Conservation (phyloP, 2,888 invertebrate species). For the Cordilura impudica region DNA sequence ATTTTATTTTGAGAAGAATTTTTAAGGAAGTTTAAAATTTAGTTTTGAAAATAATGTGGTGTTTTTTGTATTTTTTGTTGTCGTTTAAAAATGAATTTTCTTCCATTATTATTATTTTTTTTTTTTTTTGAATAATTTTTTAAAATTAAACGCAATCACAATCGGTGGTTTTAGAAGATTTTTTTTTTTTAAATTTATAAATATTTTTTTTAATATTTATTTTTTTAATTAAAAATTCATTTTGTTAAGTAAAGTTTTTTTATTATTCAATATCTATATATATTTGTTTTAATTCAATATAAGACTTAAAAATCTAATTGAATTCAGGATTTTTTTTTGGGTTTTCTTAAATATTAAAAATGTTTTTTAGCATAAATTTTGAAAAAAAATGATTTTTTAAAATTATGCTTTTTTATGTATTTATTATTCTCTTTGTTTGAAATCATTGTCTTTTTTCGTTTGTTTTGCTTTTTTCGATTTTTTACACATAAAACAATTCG, state of each 20-base stretch:
- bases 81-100: constrained; percentile 33
- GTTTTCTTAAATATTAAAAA: constrained; percentile 46
- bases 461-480: constrained; percentile 62
- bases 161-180: constrained; percentile 76
- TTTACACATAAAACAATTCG: constrained; percentile 60
- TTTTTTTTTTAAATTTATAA: constrained; percentile 66
- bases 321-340: constrained; percentile 45
- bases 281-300: constrained; percentile 45
- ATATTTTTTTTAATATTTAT: constrained; percentile 57
- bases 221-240: constrained; percentile 58
- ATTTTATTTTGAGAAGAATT: neutral
- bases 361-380: constrained; percentile 62
- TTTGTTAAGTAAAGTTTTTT: constrained; percentile 47
- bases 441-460: constrained; percentile 63
- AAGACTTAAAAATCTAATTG: constrained; percentile 53
- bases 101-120: constrained; percentile 49
- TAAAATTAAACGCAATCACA: constrained; percentile 77
- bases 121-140: constrained; percentile 35
- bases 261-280: constrained; percentile 63
- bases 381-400: constrained; percentile 30
- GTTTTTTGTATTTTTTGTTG: constrained; percentile 6
- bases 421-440: constrained; percentile 40
- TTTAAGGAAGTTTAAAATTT: neutral
- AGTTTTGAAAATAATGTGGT: neutral
- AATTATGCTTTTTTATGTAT: constrained; percentile 13